Conservation (phyloP, 1,140 invertebrate genomes). For the Drosophila novamexicana region DNA sequence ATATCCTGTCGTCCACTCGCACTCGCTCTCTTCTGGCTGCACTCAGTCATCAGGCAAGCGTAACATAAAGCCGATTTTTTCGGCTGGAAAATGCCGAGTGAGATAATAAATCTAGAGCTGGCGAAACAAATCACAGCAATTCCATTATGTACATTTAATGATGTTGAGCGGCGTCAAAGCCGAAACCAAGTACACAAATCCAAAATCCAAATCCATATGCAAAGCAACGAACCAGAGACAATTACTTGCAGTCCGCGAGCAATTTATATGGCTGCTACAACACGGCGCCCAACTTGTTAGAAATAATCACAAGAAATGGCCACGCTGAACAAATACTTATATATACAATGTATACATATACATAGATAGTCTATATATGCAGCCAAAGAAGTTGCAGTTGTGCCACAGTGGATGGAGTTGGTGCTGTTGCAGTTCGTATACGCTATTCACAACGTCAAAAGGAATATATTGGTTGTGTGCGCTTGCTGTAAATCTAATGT, state of each 20-base stretch:
- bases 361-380: background rate
- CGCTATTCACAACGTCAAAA: background rate
- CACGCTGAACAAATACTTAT: conserved; percentile 21
- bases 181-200: conserved; percentile 27
- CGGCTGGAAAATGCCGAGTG: conserved; percentile 66
- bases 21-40: conserved; percentile 60
- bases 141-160: conserved; percentile 80
- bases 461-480: too few species aligned
- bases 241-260: conserved; percentile 79
- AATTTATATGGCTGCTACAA: conserved; percentile 70
- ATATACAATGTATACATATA: conserved; percentile 12
- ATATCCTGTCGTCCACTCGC: conserved; percentile 3
- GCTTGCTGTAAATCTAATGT: too few species aligned
- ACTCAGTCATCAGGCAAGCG: conserved; percentile 75
- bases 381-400: conserved; percentile 41
- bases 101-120: conserved; percentile 75
- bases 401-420: conserved; percentile 21
- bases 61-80: conserved; percentile 79
- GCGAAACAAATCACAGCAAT: conserved; percentile 79
- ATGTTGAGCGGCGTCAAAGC: conserved; percentile 56
- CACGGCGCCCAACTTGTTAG: conserved; percentile 61
- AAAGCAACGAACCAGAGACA: conserved; percentile 69
- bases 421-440: conserved; percentile 49
- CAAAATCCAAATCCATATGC: conserved; percentile 49
- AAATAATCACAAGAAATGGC: conserved; percentile 77